A percentile compares a stretch with the other conserved stretches of the same genome.
These are phyloP conservation scores for Scaptomyza graminum DNA, from an alignment of 1,140 invertebrate genomes.

Conservation along the genomic window DNA sequence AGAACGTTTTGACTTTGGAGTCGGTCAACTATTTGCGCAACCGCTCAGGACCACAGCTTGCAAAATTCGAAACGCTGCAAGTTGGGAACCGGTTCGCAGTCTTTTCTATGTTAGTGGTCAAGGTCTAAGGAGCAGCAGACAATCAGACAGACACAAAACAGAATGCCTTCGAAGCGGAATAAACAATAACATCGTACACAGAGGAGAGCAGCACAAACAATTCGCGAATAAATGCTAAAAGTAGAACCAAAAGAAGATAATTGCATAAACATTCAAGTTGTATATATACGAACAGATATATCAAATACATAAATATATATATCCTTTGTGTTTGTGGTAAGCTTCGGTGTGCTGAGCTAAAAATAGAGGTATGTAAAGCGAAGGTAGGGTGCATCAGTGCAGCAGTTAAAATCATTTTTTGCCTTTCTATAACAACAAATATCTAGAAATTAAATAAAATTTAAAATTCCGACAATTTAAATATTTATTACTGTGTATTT, in stretches of 20 bases:
- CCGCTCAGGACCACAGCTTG: constrained; percentile 1
- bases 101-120: constrained; percentile 83
- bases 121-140: constrained; percentile 81
- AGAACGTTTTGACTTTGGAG: constrained; percentile 21
- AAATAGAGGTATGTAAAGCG: constrained; percentile 29
- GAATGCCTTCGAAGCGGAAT: constrained; percentile 63
- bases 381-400: constrained; percentile 33
- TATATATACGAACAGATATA: constrained; percentile 19
- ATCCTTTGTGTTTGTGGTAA: constrained; percentile 2
- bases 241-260: constrained; percentile 55
- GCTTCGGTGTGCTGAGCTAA: constrained; percentile 22
- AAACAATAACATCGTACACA: constrained; percentile 61
- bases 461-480: neutral
- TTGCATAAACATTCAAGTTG: constrained; percentile 70
- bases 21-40: constrained; percentile 25
- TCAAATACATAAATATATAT: constrained; percentile 8
- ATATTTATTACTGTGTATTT: too few relatives aligned
- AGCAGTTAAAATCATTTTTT: constrained; percentile 1
- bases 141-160: constrained; percentile 41
- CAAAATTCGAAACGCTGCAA: constrained; percentile 12
- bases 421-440: too few relatives aligned
- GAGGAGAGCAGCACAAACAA: constrained; percentile 41
- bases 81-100: constrained; percentile 56
- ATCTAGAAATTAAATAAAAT: neutral
- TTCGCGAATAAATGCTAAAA: constrained; percentile 54